Evolutionary conservation across 2,888 invertebrate genomes (phyloP), one percentile per base, ranked within the genome.

Genomic region (Ferrisia virgata): DNA sequence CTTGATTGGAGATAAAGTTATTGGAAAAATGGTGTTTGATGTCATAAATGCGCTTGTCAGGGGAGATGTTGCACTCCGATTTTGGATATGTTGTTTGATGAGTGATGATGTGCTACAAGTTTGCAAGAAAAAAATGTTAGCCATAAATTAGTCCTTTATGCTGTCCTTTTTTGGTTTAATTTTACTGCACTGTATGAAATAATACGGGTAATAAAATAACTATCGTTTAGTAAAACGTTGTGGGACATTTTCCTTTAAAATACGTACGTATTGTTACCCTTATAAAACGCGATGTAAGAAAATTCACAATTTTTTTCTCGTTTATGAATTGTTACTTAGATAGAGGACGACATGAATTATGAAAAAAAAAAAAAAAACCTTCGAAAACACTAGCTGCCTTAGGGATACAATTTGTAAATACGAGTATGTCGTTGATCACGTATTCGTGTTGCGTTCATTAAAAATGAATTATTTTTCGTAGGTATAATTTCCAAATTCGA

Each of bases 401-500:
- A 31, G 64, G 64, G 53, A 53, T 22, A 22, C 28, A 64, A 64
- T 15, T 64, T 64, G 28, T 64, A 64, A 64, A 58, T 58, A n/a
- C n/a, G n/a, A n/a, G n/a, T n/a, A 58, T 58, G 58, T 58, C 28
- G 64, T 64, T 64, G 64, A 64, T 64, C 64, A 64, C 64, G 64
- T 64, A 64, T 64, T 28, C 64, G 64, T 28, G 64, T 25, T 28
- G 15, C 25, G 64, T 64, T 64, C 64, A 64, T 64, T 31, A 64
- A 31, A 64, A 64, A 28, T 64, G 64, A 64, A 64, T 64, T 64
- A 64, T 64, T 64, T 64, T 64, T 64, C 64, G 64, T 64, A 53
- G 53, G 64, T 64, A 64, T 64, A 64, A 64, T 64, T 31, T 64
- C 64, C 64, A 64, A 64, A 64, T 64, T 64, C 64, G 64, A 76